Base-by-base conservation (phyloP, 1,140 invertebrate genomes). In the Lepidurus apus region DNA sequence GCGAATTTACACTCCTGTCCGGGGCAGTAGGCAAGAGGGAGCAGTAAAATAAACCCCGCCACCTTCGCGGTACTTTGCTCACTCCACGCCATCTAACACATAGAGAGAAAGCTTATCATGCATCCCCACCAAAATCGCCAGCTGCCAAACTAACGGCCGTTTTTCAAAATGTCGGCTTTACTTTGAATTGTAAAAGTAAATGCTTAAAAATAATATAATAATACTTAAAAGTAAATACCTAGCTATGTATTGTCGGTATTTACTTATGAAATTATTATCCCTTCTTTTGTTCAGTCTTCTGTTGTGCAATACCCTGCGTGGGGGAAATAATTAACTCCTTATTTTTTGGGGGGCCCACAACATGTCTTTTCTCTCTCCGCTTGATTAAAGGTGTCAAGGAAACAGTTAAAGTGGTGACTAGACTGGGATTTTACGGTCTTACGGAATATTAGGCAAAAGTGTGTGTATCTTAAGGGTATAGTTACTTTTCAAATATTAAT, bases 1-100 rank as follows among this genome's bases (percentile, higher is more conserved):
- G 53, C 53, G 53, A 65, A 65, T 65, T 65, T 65, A 65, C 53
- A 13, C 53, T 65, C 21, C 53, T 21, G 53, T 65, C 17, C 53
- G n/a, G 17, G 13, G 7, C n/a, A n/a, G 8, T n/a, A 47, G 21
- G 21, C n/a, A 65, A 21, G 17, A 13, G n/a, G 17, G 53, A 65
- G 53, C 5, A 47, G 21, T n/a, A 13, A 65, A n/a, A n/a, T 4
- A 65, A 21, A 7, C 21, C 34, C 34, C 34, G 34, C 53, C 53
- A 65, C 13, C 4, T 13, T 21, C 53, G 53, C 53, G 3, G 21
- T 13, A 65, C 34, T 21, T 17, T 13, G 53, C 17, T 7, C 53
- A 7, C 53, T 3, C 0, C 53, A 65, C 53, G 53, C 53, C 53
- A 65, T n/a, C 53, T 65, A 65, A 21, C 8, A 17, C 4, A 0